These are phyloP conservation scores for Sardinella longiceps DNA, from an alignment of 2,797 vertebrate genomes.

Conservation along the genomic window DNA sequence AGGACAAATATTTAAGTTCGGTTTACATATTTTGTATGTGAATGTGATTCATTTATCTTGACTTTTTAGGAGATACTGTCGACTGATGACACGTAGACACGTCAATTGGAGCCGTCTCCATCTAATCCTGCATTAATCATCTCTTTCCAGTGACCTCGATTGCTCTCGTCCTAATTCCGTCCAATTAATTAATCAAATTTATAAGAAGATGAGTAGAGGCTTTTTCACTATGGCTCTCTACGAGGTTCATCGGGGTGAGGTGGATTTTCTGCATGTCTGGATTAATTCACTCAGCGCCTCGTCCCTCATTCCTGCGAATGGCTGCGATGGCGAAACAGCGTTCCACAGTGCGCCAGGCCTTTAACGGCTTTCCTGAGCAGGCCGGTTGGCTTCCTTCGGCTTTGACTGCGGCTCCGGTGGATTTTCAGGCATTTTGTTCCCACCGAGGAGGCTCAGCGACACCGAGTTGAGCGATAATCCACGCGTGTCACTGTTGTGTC, in stretches of 20 bases:
- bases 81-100: neutral
- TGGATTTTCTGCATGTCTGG: neutral
- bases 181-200: constrained; percentile 52
- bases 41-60: constrained; percentile 6
- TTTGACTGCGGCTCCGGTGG: constrained; percentile 37
- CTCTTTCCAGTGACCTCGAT: constrained; percentile 47
- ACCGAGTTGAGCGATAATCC: constrained; percentile 65
- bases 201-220: constrained; percentile 47
- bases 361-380: constrained; percentile 20
- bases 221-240: neutral
- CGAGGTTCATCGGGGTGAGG: neutral
- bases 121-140: neutral
- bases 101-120: neutral
- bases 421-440: constrained; percentile 36
- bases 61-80: neutral
- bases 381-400: constrained; percentile 28
- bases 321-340: constrained; percentile 28
- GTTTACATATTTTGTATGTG: neutral
- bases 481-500: constrained; percentile 43
- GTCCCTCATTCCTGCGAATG: constrained; percentile 42
- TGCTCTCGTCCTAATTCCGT: constrained; percentile 55
- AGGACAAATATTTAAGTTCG: neutral
- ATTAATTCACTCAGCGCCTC: constrained; percentile 31
- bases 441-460: constrained; percentile 43
- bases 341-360: constrained; percentile 19